Evolutionary conservation across 2,888 invertebrate species (phyloP).

Genomic region (Scotopteryx bipunctaria): DNA sequence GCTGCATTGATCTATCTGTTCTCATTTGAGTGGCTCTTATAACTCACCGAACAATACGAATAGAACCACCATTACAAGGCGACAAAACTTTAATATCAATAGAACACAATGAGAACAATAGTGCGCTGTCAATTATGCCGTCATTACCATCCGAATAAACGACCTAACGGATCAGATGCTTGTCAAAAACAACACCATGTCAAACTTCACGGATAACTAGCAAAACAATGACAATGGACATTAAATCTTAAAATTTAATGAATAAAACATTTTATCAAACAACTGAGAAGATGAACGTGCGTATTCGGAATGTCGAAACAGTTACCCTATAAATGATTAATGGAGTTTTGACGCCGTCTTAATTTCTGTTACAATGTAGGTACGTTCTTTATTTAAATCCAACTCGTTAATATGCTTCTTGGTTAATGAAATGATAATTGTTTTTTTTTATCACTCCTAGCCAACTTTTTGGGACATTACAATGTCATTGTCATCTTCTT

Average conservation of each 20-base stretch:
- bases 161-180: conserved; percentile 77
- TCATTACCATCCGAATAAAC: conserved; percentile 82
- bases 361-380: conserved; percentile 70
- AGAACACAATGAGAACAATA: conserved; percentile 81
- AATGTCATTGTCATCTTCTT: conserved; percentile 6
- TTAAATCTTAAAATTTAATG: conserved; percentile 51
- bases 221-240: conserved; percentile 48
- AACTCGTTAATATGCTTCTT: conserved; percentile 36
- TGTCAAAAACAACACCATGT: conserved; percentile 73
- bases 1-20: conserved; percentile 38
- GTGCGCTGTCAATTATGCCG: conserved; percentile 82
- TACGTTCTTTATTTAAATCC: conserved; percentile 61
- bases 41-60: conserved; percentile 71
- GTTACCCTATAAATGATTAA: conserved; percentile 77
- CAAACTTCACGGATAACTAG: conserved; percentile 52
- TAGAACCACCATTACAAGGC: conserved; percentile 75
- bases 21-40: conserved; percentile 30
- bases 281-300: conserved; percentile 57
- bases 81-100: conserved; percentile 81
- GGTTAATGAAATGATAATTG: conserved; percentile 23
- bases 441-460: conserved; percentile 8
- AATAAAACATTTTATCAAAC: conserved; percentile 51
- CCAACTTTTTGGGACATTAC: conserved; percentile 6
- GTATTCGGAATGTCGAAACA: conserved; percentile 64
- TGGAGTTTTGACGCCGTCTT: conserved; percentile 63